phyloP scores from a whole-genome alignment of 1,140 invertebrate species.

The Cataglyphis hispanica region DNA sequence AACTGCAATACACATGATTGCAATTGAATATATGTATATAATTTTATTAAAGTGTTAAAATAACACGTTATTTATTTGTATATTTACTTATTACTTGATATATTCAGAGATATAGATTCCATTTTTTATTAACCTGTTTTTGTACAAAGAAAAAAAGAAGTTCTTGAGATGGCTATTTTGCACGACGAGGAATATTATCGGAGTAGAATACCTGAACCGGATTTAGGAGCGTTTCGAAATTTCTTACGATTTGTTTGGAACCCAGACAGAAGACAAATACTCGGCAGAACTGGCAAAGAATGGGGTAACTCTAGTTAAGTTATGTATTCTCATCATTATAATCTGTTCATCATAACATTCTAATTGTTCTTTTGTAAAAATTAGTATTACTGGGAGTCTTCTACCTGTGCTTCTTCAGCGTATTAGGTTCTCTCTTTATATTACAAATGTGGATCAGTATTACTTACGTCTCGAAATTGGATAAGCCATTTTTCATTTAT shows the following conservation, averaged over 20 bases:
- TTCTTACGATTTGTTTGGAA: constrained; percentile 88
- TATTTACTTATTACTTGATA: constrained; percentile 13
- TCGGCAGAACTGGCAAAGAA: constrained; percentile 90
- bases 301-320: constrained; percentile 88
- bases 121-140: constrained; percentile 5
- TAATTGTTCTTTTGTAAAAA: not conserved
- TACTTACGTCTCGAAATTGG: constrained; percentile 65
- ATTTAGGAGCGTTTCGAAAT: constrained; percentile 77
- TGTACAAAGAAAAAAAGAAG: not conserved
- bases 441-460: constrained; percentile 81
- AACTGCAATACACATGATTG: no score
- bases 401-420: constrained; percentile 93
- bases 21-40: not conserved
- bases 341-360: not conserved
- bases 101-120: not conserved
- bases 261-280: constrained; percentile 88
- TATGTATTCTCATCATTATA: not conserved
- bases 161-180: constrained; percentile 75
- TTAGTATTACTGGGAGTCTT: constrained; percentile 92
- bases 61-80: not conserved
- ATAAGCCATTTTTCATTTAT: constrained; percentile 74
- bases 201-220: constrained; percentile 77
- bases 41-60: not conserved
- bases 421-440: constrained; percentile 92
- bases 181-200: constrained; percentile 82